Evolutionary conservation across 1,140 invertebrate genomes (phyloP), one percentile per base, ranked within the genome.

Genomic region (Aplysia californica): DNA sequence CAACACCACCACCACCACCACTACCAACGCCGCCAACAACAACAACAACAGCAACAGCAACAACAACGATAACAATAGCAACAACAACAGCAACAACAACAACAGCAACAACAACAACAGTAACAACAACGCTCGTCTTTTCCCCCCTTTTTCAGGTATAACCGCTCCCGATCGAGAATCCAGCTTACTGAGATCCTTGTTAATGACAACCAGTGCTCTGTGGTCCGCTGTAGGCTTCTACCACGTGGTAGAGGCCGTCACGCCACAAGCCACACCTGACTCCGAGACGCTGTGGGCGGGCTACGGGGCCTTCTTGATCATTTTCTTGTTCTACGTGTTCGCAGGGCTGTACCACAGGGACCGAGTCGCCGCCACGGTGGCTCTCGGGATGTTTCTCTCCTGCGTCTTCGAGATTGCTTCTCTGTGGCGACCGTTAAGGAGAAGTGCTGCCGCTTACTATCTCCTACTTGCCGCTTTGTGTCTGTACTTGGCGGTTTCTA

Each of bases 341-440:
- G 78, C 75, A 3, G 77, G 71, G 4, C 36, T 86, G 2, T 41
- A 66, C 58, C 78, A 80, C 70, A 80, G 71, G 41, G 44, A 76
- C 35, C 65, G 69, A 35, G 77, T 78, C 55, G 44, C 77, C 3
- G 80, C 81, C 15, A 78, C 82, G 31, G 50, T 86, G 15, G 75
- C 81, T 15, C 31, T 82, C 6, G 76, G 82, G 31, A 29, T 41
- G 78, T 68, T 77, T 41, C 75, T 84, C 18, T 68, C 79, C 15
- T 80, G 77, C 44, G 78, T 82, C 10, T 86, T 83, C 67, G 79
- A 83, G 66, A 84, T 84, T 39, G 76, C 78, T 21, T 76, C 82
- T 38, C 66, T 83, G 33, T 83, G 82, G 82, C 73, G 66, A 4
- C 80, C 80, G 23, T 36, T 83, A 3, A 50, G 78, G 18, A 68